These are phyloP conservation scores for Falco punctatus DNA, from an alignment of 2,113 vertebrate genomes.

Conservation along the genomic window DNA sequence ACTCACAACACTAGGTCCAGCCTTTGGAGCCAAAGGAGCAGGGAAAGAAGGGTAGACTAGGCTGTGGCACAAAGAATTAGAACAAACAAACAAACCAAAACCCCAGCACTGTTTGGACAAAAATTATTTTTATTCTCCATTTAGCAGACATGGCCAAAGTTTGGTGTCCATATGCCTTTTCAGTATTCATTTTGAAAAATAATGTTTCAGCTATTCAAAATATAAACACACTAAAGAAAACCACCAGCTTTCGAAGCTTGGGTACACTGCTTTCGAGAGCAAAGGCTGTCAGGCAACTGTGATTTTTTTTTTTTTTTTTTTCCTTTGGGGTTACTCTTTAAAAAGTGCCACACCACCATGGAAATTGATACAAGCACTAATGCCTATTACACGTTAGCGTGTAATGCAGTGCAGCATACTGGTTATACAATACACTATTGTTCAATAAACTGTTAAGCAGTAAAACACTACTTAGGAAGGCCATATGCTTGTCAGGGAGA, in stretches of 20 bases:
- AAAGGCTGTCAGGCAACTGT: not conserved
- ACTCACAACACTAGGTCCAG: not conserved
- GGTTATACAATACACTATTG: conserved; percentile 27
- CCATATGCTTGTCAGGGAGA: conserved; percentile 12
- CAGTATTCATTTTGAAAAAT: not conserved
- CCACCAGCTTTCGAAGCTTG: not conserved
- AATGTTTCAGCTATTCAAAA: not conserved
- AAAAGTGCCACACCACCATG: conserved; percentile 30
- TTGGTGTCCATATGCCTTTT: not conserved
- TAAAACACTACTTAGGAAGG: conserved; percentile 42
- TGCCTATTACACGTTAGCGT: conserved; percentile 6
- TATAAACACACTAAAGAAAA: not conserved
- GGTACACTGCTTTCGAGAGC: not conserved
- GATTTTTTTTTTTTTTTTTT: no score
- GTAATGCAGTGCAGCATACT: conserved; percentile 8
- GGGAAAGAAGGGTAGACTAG: not conserved
- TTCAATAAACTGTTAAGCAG: conserved; percentile 28
- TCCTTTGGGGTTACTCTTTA: not conserved
- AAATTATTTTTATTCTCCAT: not conserved
- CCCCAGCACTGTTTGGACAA: accelerated
- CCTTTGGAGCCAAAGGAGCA: not conserved
- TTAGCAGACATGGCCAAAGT: not conserved
- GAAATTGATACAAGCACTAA: conserved; percentile 54
- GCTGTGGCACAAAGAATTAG: not conserved
- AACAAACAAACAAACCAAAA: not conserved